phyloP scores from a whole-genome alignment of 2,113 vertebrate genomes.

The Dendrocopos noguchii region DNA sequence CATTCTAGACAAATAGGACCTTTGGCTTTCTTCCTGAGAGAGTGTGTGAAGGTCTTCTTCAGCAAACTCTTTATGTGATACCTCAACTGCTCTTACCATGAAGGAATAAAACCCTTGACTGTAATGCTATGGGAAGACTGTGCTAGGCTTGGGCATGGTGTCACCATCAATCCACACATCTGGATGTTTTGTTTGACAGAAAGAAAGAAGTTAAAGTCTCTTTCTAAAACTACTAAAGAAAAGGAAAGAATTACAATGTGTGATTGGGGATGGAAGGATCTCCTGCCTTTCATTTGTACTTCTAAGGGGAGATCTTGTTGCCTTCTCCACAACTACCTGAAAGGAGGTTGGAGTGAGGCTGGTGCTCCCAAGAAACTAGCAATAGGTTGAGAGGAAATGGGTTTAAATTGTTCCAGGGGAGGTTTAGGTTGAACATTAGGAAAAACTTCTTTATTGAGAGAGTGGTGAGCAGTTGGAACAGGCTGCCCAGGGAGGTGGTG shows the following conservation, averaged over 20 bases:
- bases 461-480: too few relatives aligned
- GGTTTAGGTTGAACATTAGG: too few relatives aligned
- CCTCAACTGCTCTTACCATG: not conserved
- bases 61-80: not conserved
- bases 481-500: too few relatives aligned
- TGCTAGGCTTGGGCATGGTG: not conserved
- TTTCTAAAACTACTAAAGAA: not conserved
- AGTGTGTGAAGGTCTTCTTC: constrained; percentile 4
- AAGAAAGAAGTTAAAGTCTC: not conserved
- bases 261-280: not conserved
- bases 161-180: not conserved
- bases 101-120: not conserved
- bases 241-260: not conserved
- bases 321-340: too few relatives aligned
- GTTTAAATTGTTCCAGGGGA: too few relatives aligned
- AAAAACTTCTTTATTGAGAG: too few relatives aligned
- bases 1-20: not conserved
- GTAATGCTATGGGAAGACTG: not conserved
- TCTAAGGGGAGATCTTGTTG: not conserved
- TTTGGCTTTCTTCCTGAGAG: constrained; percentile 25
- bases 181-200: not conserved
- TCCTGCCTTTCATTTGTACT: not conserved
- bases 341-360: too few relatives aligned
- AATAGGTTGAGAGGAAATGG: too few relatives aligned
- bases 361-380: too few relatives aligned